These are phyloP conservation scores for Oriolus oriolus DNA, from an alignment of 2,113 vertebrate genomes.

Conservation along the genomic window DNA sequence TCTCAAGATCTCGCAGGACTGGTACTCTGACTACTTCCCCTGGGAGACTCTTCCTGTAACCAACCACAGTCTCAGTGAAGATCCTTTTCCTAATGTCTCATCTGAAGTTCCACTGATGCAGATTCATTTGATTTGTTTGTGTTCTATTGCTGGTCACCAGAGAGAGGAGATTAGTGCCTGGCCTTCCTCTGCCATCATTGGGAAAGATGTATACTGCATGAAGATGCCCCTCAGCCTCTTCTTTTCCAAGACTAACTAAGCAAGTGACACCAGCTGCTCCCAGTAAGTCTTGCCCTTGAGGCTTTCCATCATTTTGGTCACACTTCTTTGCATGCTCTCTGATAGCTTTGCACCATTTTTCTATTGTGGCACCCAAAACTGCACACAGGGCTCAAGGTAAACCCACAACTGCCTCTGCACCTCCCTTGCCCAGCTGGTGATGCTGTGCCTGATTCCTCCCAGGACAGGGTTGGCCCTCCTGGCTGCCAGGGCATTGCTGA, in stretches of 20 bases:
- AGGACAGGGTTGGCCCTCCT: accelerated
- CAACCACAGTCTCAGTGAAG: accelerated
- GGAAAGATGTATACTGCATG: not conserved
- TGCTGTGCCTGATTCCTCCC: not conserved
- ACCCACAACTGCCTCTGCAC: too few species aligned
- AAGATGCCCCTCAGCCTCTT: not conserved
- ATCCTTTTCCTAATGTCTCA: not conserved
- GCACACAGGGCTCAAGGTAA: not conserved
- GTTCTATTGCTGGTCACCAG: not conserved
- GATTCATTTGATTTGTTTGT: not conserved
- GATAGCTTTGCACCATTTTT: not conserved
- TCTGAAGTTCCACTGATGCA: not conserved
- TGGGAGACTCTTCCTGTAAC: not conserved
- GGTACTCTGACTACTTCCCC: not conserved
- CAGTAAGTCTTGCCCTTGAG: accelerated
- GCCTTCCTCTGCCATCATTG: accelerated
- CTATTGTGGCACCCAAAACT: not conserved
- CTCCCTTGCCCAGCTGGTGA: accelerated
- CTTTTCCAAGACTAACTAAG: not conserved
- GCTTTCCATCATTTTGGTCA: not conserved
- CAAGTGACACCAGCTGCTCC: not conserved
- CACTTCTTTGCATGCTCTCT: not conserved
- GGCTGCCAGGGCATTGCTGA: not conserved
- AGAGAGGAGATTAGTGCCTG: not conserved
- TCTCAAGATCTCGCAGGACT: not conserved